Evolutionary conservation across 2,888 invertebrate species (phyloP), one percentile per base, ranked within the genome.

Genomic region (Lacanobia wlatinum): DNA sequence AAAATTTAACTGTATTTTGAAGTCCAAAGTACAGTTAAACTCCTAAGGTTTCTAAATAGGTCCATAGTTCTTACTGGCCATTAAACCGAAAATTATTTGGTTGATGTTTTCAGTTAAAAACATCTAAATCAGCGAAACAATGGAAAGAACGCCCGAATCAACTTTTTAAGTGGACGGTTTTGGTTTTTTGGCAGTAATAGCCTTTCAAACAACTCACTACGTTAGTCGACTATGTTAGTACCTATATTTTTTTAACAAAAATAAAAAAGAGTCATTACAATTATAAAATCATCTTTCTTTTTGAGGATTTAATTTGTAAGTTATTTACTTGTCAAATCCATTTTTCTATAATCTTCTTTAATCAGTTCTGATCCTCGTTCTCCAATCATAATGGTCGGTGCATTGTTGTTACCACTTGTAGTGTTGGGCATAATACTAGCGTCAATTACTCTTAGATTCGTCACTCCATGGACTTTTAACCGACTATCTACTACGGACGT

Each of bases 401-500:
- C 97, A 79, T 97, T 96, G 1, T 96, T 97, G 82, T 97, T 97
- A 0, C 97, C 97, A 7, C 97, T 96, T 0, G 94, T 93, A 1
- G 96, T 96, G 46, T 92, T 92, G 0, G 97, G 97, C 96, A 97
- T 97, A n/a, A 97, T 93, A 74, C 97, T 97, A 1, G 97, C 96
- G 80, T 97, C 97, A 18, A 97, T 96, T 0, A 97, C 97, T 65
- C 97, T 90, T 10, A 97, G 89, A 14, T 95, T 92, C 70, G 94
- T 92, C 0, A 97, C 92, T 0, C 97, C 97, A 84, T 96, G 92
- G 0, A 97, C 97, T 63, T 71, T 78, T 38, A 83, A 48, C 23
- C 76, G 60, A 28, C 78, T 74, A 12, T 96, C 94, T 0, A 97
- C 96, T 0, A 97, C 97, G 0, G 96, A 90, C 2, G 78, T 86